phyloP scores from a whole-genome alignment of 2,113 vertebrate species.

The Loxodonta africana region DNA sequence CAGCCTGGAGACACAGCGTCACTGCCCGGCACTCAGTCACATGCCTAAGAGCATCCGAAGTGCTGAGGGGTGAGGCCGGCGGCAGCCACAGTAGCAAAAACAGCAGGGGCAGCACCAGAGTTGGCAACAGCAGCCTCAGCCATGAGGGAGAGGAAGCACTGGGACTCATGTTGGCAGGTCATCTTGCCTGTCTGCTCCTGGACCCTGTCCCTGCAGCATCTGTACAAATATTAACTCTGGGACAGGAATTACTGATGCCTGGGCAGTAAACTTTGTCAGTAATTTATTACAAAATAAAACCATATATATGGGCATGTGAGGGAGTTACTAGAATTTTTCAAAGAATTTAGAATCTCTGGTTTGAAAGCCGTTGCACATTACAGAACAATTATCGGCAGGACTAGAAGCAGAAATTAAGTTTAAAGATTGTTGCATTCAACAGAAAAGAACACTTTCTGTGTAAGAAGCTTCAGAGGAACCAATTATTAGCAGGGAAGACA shows the following conservation, averaged over 20 bases:
- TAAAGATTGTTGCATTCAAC: background rate
- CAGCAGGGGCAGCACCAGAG: background rate
- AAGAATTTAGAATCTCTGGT: background rate
- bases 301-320: background rate
- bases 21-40: background rate
- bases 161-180: background rate
- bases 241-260: background rate
- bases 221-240: background rate
- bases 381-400: background rate
- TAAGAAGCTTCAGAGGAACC: background rate
- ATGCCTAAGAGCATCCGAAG: background rate
- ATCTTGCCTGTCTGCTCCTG: too few relatives aligned
- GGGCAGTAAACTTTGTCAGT: background rate
- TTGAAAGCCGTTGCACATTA: background rate
- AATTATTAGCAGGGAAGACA: constrained; percentile 36
- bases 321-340: background rate
- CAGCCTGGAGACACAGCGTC: fast-evolving
- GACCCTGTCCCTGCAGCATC: background rate
- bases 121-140: fast-evolving
- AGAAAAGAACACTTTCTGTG: background rate
- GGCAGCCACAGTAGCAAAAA: background rate
- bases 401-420: background rate
- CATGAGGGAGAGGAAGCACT: too few relatives aligned
- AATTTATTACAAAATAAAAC: constrained; percentile 27
- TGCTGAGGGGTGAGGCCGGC: fast-evolving